phyloP scores from a whole-genome alignment of 1,140 invertebrate species.

The Heterodera schachtii region DNA sequence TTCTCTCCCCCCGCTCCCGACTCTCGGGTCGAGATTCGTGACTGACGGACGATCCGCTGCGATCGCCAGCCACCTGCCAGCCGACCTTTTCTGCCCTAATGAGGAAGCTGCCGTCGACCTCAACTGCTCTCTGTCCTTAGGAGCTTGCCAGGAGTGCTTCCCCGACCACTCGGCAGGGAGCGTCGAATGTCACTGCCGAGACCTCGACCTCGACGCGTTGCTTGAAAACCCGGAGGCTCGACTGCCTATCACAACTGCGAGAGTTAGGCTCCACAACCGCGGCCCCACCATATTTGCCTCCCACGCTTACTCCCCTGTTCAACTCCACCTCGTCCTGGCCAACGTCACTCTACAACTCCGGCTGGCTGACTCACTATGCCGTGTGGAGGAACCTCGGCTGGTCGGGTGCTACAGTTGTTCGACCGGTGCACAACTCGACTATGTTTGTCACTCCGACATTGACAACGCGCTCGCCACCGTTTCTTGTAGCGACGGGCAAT shows the following conservation, averaged over 20 bases:
- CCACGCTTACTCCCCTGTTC: no score
- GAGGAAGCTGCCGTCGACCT: background rate
- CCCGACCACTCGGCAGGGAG: background rate
- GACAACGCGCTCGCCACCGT: no score
- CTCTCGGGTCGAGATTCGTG: background rate
- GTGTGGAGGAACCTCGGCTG: no score
- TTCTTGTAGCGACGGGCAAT: no score
- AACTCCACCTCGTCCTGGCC: no score
- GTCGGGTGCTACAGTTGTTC: no score
- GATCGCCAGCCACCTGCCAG: background rate
- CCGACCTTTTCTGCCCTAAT: background rate
- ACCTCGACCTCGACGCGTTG: background rate
- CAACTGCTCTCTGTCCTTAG: background rate
- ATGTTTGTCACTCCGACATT: no score
- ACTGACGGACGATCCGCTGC: background rate
- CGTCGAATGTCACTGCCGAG: background rate
- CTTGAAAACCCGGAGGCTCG: background rate
- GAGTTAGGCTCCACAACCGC: background rate
- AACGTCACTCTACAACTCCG: no score
- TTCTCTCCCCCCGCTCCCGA: background rate
- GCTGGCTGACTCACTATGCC: no score
- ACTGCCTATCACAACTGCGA: background rate
- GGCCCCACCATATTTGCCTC: background rate
- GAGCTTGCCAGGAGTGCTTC: background rate
- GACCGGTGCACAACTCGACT: no score